Base-by-base conservation (phyloP, 1,140 invertebrate species). In the Eupristina koningsbergeri region DNA sequence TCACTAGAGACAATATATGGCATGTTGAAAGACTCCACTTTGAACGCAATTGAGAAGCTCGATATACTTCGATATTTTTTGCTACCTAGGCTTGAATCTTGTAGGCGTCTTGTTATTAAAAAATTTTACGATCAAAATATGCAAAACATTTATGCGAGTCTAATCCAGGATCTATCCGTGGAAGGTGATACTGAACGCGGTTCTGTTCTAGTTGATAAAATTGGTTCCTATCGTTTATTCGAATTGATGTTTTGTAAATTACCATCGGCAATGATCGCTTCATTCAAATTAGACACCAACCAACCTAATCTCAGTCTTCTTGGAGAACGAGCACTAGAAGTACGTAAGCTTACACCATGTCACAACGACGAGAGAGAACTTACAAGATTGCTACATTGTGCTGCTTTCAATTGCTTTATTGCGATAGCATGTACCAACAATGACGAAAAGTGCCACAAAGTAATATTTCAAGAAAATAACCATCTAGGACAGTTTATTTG, bases 331-430 rank as follows among this genome's bases (percentile, higher is more conserved):
- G 36, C 22, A 6, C 9, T 71, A 6, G 39, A 71, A 0, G 67
- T 41, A n/a, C 67, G 67, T 8, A 17, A n/a, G 22, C 67, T 71
- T 3, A 26, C 11, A 22, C 22, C 36, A 8, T 36, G 7, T 36
- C 39, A 41, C 36, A 0, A 71, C 2, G 64, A 36, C 15, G 34
- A 34, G 64, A 86, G 87, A 29, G 92, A 93, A 83, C 85, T 91
- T 0, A 86, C 89, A 47, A 89, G 93, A 85, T 63, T 89, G 17
- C 87, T 92, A n/a, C 91, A 93, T 34, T 93, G 93, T 87, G 91
- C 94, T 3, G 93, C 94, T 6, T 95, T 94, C 85, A 95, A 94
- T 86, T 92, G 93, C 53, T 88, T 93, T 3, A 89, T 93, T 39
- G 90, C 93, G 11, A 88, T 95, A 5, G 89, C 94, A 47, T 84